Conservation (phyloP, 2,888 invertebrate genomes). For the Pyralis farinalis region DNA sequence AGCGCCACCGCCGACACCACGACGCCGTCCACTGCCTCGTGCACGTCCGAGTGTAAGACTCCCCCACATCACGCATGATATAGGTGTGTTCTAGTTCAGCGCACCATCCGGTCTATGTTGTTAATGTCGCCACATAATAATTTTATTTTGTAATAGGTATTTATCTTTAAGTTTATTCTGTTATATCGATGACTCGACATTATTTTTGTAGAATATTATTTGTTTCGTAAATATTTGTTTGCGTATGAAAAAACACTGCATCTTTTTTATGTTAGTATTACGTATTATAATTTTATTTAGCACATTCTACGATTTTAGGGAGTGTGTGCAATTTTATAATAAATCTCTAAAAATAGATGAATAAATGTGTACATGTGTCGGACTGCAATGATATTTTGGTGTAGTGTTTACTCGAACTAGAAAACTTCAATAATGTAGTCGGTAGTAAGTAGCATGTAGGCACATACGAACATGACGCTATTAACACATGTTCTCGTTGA, state of each 20-base stretch:
- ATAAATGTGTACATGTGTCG: neutral
- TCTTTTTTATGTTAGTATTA: neutral
- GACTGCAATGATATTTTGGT: neutral
- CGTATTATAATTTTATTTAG: neutral
- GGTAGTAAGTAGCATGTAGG: too few species aligned
- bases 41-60: slow-evolving; percentile 51
- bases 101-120: slow-evolving; percentile 24
- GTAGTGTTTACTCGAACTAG: too few species aligned
- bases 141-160: neutral
- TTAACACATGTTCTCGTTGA: neutral
- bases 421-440: too few species aligned
- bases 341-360: neutral
- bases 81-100: slow-evolving; percentile 66
- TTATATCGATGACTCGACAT: neutral
- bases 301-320: neutral
- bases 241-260: neutral
- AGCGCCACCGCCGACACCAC: slow-evolving; percentile 13
- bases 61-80: slow-evolving; percentile 62
- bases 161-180: neutral
- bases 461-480: neutral
- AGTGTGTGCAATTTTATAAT: too few species aligned
- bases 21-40: slow-evolving; percentile 25
- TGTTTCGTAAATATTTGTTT: slow-evolving; percentile 3
- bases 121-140: neutral
- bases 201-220: neutral